phyloP scores from a whole-genome alignment of 2,888 invertebrate genomes.

The Eretmocerus hayati region DNA sequence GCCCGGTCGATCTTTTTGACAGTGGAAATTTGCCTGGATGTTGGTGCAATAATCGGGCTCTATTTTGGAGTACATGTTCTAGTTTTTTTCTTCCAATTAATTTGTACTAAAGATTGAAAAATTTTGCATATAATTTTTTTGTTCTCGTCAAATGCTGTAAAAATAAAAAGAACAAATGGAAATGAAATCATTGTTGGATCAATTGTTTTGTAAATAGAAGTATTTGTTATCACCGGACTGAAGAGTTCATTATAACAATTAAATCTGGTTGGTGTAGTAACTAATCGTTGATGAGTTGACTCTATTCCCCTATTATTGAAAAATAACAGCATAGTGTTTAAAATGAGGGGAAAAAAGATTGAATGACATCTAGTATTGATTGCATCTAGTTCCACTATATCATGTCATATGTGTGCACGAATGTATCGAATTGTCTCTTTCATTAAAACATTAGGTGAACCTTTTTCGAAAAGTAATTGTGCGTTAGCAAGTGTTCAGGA shows the following conservation, averaged over 20 bases:
- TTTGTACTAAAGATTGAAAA: conserved; percentile 15
- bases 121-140: conserved; percentile 18
- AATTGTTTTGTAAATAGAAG: conserved; percentile 18
- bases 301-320: no score
- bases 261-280: no score
- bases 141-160: conserved; percentile 12
- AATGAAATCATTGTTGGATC: conserved; percentile 13
- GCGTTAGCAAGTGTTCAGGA: no score
- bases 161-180: conserved; percentile 9
- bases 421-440: no score
- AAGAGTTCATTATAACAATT: conserved; percentile 30
- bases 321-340: no score
- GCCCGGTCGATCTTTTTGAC: conserved; percentile 26
- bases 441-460: no score
- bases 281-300: no score
- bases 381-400: no score
- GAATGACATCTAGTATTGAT: no score
- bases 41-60: conserved; percentile 20
- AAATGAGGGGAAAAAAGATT: no score
- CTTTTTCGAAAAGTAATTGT: no score
- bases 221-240: conserved; percentile 29
- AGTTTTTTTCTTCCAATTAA: conserved; percentile 21
- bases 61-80: conserved; percentile 3
- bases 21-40: conserved; percentile 21
- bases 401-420: no score